Base-by-base conservation (phyloP, 1,140 invertebrate species). In the Hetaerina americana region DNA sequence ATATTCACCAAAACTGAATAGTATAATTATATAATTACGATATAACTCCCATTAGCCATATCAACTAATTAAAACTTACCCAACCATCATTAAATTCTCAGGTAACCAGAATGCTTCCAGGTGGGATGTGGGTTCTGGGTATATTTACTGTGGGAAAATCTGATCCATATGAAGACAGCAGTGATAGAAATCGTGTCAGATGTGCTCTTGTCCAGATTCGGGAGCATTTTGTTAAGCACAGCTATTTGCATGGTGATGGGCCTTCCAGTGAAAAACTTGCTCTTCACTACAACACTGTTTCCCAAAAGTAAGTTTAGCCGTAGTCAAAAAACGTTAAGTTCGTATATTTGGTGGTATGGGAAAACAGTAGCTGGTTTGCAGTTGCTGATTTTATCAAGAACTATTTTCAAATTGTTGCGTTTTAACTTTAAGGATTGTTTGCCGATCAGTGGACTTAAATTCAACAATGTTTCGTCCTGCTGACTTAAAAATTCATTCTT, bases 61-160 rank as follows among this genome's bases (percentile, higher is more conserved):
- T n/a, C n/a, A n/a, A n/a, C n/a, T n/a, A n/a, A n/a, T n/a, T n/a
- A n/a, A n/a, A n/a, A n/a, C n/a, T n/a, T n/a, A n/a, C n/a, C n/a
- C n/a, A n/a, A n/a, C n/a, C n/a, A n/a, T n/a, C n/a, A n/a, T n/a
- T n/a, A n/a, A n/a, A n/a, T n/a, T n/a, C 74, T 10, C 73, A 88
- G 87, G 86, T 92, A 0, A 89, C 87, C 1, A 85, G 89, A 80
- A 93, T 93, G 91, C 80, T 94, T 68, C 90, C 91, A 49, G 92
- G 92, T 66, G 91, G 92, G 26, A 87, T 92, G 82, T 86, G 87
- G 81, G 88, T 93, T 67, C 82, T 92, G 75, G 90, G 87, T 76
- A 74, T 84, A 25, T 85, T 83, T 77, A 78, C 87, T 24, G 81
- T 87, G 31, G 85, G 85, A 25, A 85, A 88, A 75, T 84, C 86